Percentiles rank a stretch among this genome's conserved stretches.
phyloP scores from a whole-genome alignment of 37 sponge, comb jelly and placozoan genomes.

The Ianthella basta region DNA sequence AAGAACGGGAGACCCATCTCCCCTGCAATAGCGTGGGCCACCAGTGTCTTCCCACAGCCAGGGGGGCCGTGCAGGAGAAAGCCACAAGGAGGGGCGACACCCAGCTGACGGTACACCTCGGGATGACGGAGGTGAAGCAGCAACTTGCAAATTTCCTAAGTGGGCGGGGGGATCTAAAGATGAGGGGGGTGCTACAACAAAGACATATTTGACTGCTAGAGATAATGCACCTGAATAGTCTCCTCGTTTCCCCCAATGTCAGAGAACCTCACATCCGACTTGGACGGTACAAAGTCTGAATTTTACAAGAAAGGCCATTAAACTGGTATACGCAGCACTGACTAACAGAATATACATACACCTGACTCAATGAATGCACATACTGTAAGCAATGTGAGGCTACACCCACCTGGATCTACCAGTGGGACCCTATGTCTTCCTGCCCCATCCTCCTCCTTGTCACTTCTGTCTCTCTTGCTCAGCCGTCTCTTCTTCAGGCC shows the following conservation, averaged over 20 bases:
- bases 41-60: conserved; percentile 98
- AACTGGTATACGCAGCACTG: neutral
- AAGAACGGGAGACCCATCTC: conserved; percentile 89
- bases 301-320: neutral
- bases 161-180: neutral
- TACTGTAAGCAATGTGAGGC: no score
- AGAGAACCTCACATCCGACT: conserved; percentile 49
- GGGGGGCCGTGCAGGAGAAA: conserved; percentile 97
- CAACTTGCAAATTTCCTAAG: conserved; percentile 76
- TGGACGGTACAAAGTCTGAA: conserved; percentile 57
- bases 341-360: no score
- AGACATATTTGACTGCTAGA: neutral
- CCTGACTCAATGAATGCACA: no score
- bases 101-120: conserved; percentile 81
- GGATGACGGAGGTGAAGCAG: conserved; percentile 86
- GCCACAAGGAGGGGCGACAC: conserved; percentile 83
- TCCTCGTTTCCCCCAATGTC: conserved; percentile 72
- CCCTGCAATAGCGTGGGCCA: conserved; percentile 97
- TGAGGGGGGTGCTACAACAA: neutral
- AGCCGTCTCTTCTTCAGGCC: no score
- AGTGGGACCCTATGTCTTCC: no score
- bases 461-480: no score
- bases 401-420: no score
- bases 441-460: no score
- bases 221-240: conserved; percentile 29